Evolutionary conservation across 2,888 invertebrate genomes (phyloP), one percentile per base, ranked within the genome.

Genomic region (Parnassius mnemosyne): DNA sequence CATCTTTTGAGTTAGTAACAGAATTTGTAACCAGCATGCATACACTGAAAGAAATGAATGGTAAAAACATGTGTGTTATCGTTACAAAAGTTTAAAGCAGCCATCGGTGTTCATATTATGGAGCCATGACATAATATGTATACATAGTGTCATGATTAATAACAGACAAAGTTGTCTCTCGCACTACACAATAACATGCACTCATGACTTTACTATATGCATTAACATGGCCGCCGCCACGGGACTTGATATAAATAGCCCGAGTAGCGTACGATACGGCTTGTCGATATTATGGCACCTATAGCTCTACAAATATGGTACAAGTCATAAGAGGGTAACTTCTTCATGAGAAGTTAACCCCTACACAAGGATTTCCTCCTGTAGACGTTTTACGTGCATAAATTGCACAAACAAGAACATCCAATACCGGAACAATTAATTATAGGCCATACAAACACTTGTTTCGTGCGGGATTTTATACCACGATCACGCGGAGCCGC

Each of bases 241-340:
- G 68, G 66, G 68, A 63, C 63, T 60, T 65, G 66, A 71, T 72
- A 66, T 66, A 75, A 76, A 77, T 77, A 77, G 69, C 68, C 59
- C 54, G 64, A 63, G 66, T 68, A 60, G 67, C 66, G 65, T 58
- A 61, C 61, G 61, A 66, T 66, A 69, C 64, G 66, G 57, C 63
- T 52, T 61, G 65, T 54, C 64, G 65, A 67, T 67, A 64, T 63
- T 67, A 64, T 63, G 57, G 57, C 57, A 61, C 53, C 61, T 49
- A 60, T 44, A 54, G 59, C 20, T 13, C 41, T 11, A 42, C 51
- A 10, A 46, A 47, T 43, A 46, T 47, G 61, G 65, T 52, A 46
- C 44, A 63, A 65, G 54, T 53, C 20, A 57, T 47, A 34, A 41
- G 47, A 16, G 12, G 11, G n/a, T 2, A 7, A 50, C 16, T 13